These are phyloP conservation scores for Orthosia gracilis DNA, from an alignment of 2,888 invertebrate genomes.

Conservation along the genomic window DNA sequence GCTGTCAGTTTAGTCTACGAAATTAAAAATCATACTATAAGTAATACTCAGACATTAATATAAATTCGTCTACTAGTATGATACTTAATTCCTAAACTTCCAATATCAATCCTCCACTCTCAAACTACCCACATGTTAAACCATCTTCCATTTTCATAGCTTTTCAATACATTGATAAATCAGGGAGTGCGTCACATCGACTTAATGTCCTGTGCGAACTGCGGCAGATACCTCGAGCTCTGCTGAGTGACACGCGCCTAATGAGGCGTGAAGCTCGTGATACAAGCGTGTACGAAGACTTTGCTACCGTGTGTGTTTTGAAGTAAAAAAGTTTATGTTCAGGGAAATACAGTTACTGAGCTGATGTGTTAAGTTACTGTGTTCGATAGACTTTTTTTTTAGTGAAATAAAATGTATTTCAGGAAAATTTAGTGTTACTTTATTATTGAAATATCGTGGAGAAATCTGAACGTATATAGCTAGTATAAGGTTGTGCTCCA, in stretches of 20 bases:
- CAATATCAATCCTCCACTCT: neutral
- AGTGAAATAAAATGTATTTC: neutral
- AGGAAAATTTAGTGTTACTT: neutral
- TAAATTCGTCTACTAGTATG: neutral
- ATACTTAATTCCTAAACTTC: no score
- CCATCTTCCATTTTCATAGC: conserved; percentile 9
- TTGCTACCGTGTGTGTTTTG: conserved; percentile 21
- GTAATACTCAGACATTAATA: no score
- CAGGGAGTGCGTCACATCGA: conserved; percentile 41
- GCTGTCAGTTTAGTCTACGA: no score
- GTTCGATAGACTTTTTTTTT: no score
- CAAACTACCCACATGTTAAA: neutral
- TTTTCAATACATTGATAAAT: conserved; percentile 39
- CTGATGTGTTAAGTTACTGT: neutral
- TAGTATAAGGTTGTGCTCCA: no score
- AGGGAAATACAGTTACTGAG: no score
- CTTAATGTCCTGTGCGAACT: conserved; percentile 63
- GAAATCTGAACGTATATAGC: no score
- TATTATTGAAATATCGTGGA: neutral
- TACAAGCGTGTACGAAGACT: conserved; percentile 53
- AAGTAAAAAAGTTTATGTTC: conserved; percentile 13
- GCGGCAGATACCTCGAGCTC: conserved; percentile 50
- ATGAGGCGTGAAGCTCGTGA: conserved; percentile 70
- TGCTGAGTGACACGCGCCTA: conserved; percentile 64
- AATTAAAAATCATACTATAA: no score